Conservation (phyloP, 2,113 vertebrate species). For the Baryphthengus martii region DNA sequence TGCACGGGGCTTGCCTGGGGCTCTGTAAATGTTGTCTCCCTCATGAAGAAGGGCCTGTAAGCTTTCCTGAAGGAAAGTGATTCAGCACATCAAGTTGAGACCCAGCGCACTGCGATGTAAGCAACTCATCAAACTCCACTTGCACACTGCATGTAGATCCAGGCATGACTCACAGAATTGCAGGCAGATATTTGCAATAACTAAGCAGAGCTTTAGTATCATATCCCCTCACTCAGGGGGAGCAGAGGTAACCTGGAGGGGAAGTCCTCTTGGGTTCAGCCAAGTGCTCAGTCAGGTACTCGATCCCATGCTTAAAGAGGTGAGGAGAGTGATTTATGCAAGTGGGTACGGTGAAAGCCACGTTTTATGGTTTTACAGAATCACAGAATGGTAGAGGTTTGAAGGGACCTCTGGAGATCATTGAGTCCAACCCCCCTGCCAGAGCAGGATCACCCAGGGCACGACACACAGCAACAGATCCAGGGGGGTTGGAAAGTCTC, state of each 20-base stretch:
- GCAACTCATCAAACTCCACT: background rate
- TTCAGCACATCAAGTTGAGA: background rate
- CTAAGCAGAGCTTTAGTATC: background rate
- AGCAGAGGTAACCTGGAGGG: background rate
- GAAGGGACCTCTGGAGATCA: too few species aligned
- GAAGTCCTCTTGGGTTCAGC: too few species aligned
- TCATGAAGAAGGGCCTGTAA: background rate
- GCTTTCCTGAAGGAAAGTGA: rapidly evolving
- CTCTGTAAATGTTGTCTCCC: background rate
- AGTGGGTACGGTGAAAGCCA: background rate
- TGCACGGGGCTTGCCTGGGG: background rate
- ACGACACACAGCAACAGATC: too few species aligned
- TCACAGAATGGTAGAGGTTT: too few species aligned
- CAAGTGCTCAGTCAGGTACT: background rate
- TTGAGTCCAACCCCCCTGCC: too few species aligned
- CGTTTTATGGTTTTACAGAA: background rate
- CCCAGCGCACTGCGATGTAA: background rate
- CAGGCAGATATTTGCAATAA: background rate
- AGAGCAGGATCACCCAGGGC: too few species aligned
- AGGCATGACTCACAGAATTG: background rate
- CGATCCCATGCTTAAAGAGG: background rate
- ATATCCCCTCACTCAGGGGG: too few species aligned
- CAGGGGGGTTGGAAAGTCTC: too few species aligned
- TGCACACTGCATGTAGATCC: background rate
- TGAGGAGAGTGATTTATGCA: background rate